Evolutionary conservation across 2,888 invertebrate species (phyloP), one percentile per base, ranked within the genome.

Genomic region (Macaria notata): DNA sequence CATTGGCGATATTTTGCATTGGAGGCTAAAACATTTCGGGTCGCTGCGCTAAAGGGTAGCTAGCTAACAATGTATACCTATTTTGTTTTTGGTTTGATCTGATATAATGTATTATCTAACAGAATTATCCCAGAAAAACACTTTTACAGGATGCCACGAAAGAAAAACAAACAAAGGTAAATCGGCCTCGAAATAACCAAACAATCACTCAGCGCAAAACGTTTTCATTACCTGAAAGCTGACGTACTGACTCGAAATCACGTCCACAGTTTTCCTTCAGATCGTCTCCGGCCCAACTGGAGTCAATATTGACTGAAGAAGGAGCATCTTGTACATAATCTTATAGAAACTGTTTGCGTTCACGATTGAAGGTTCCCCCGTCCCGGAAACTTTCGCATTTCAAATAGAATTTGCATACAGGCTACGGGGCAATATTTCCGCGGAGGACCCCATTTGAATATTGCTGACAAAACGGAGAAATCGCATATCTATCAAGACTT

Each of bases 261-360:
- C 56, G 29, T 38, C 46, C 19, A 49, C 63, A 19, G 42, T 59
- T 62, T 51, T 56, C 50, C 45, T 46, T 56, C 52, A 31, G 29
- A 49, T 59, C 64, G 70, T 64, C 70, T 70, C 65, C 70, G 68
- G 67, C 70, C 73, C 66, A 71, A 70, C 75, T 69, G 70, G 51
- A 75, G 83, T 84, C 83, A 86, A 86, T 86, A 88, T 88, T 87
- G 85, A 86, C 84, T 78, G 68, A 68, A 72, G 75, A 70, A 76
- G 79, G 77, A 83, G 83, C 84, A 84, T 84, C 84, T 80, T 75
- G 75, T 83, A 81, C 83, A 85, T 88, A 88, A 88, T 87, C 88
- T 87, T 86, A 86, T 88, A 84, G 86, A 87, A 85, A 86, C 83
- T 88, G 85, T 88, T 88, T 88, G 83, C 86, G 63, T 82, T 80